Evolutionary conservation across 2,113 vertebrate species (phyloP), one percentile per base, ranked within the genome.

Genomic region (Aix galericulata): DNA sequence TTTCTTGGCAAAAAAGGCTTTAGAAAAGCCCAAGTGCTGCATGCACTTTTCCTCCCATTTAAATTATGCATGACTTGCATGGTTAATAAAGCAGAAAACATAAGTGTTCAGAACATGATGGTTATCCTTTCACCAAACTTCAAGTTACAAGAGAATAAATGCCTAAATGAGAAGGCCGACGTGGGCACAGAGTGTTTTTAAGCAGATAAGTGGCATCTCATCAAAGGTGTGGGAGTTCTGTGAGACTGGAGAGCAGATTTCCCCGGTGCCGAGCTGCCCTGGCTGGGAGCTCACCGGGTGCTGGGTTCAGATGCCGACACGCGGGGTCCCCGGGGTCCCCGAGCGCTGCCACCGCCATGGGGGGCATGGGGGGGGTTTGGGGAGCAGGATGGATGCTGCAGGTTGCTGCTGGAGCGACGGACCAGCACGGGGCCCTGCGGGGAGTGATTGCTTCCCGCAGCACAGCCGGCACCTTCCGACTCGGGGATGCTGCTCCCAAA

Each of bases 61-160:
- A 50, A 56, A 14, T 18, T 11, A 1, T 16, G 85, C 34, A 5
- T 38, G 88, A 16, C 92, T 66, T 4, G 86, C 64, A 3, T 60
- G n/a, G 82, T 11, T 81, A 85, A 88, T 75, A 87, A 77, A 56
- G 88, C 89, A 80, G 93, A 27, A 86, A 89, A 82, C 15, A 48
- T 22, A 21, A 87, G 85, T 58, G 63, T 89, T 76, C 14, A 2
- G 74, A 56, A 44, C 11, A 3, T 18, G 71, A 38, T 55, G 56
- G 34, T 11, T 66, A 32, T 68, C 81, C 82, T 91, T 46, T 53
- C 62, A 31, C 64, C 11, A 5, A 53, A 2, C 16, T 29, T 13
- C 18, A 5, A 7, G 11, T 31, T 68, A 8, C 73, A 10, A 22
- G 62, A 42, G 5, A 32, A 69, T 18, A 29, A 34, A 3, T 0